Evolutionary conservation across 2,888 invertebrate species (phyloP), one percentile per base, ranked within the genome.

Genomic region (Glyphotaelius pellucidus): DNA sequence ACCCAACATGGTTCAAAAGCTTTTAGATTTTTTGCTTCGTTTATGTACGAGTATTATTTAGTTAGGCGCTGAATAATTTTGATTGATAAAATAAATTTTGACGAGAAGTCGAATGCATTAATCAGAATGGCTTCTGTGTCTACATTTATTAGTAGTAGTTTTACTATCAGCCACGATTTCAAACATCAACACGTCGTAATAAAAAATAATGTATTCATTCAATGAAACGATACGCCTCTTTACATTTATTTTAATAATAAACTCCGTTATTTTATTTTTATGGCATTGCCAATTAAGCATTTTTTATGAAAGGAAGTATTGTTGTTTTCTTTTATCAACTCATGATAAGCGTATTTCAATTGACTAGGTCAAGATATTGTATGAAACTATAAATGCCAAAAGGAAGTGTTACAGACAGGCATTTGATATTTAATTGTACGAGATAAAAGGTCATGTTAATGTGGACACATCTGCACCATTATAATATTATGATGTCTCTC

Each of bases 361-460:
- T 15, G 83, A 83, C 83, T 83, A 38, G 83, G 83, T 83, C 83
- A 83, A 83, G 83, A 83, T 83, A 83, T 38, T 83, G 19, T 35
- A 25, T 25, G 19, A 83, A 83, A 35, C 25, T 35, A 32, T 12
- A 25, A 35, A 83, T 83, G 38, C 35, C 35, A 67, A 25, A 83
- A 83, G 83, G 83, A 83, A 83, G 35, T 14, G 38, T 35, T 15
- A 4, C 83, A 83, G 83, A 32, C 32, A 38, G 25, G 38, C 25
- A 83, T 83, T 83, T 83, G 25, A 83, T 83, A 83, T 83, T 83
- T 83, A 83, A 83, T 83, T 83, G 83, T 83, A 25, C 25, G 32
- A 83, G 83, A 83, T 83, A 83, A 83, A 83, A 83, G 83, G 83
- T 83, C 83, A 83, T 83, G 83, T 83, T 83, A 7, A 35, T 83